A percentile compares a stretch with the other conserved stretches of the same genome.
Evolutionary conservation across 2,888 invertebrate genomes (phyloP).

Genomic region (Tuberolachnus salignus): DNA sequence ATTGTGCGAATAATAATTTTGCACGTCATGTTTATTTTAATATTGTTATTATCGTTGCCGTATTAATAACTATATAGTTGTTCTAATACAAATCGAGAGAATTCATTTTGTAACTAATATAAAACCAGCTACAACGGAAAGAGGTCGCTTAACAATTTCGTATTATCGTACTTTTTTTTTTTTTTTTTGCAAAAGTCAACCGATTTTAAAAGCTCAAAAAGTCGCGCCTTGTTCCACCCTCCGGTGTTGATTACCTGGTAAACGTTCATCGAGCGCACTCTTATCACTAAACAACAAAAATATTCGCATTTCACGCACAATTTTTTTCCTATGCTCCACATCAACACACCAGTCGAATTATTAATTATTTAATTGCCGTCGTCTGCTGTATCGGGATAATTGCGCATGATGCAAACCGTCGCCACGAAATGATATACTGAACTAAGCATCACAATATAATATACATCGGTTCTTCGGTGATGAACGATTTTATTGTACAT

Average conservation of each 20-base stretch:
- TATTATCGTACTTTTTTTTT: too few relatives aligned
- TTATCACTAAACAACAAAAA: slow-evolving; percentile 17
- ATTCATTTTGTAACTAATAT: too few relatives aligned
- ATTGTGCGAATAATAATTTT: too few relatives aligned
- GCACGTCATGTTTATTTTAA: too few relatives aligned
- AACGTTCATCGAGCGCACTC: slow-evolving; percentile 12
- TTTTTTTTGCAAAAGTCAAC: too few relatives aligned
- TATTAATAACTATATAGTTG: too few relatives aligned
- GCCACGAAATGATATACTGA: slow-evolving; percentile 10
- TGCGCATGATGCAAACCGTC: neutral
- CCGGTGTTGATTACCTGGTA: slow-evolving; percentile 32
- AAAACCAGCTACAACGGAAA: too few relatives aligned
- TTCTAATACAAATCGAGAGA: too few relatives aligned
- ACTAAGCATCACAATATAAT: neutral
- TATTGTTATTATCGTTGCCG: too few relatives aligned
- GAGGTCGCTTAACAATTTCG: too few relatives aligned
- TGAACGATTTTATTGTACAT: slow-evolving; percentile 11
- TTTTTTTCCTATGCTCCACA: neutral
- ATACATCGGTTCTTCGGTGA: neutral
- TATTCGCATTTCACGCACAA: neutral
- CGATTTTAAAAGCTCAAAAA: neutral
- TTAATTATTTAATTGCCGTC: neutral
- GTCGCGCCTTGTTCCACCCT: slow-evolving; percentile 14
- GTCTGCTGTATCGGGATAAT: neutral
- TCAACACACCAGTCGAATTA: neutral